Conservation (phyloP, 2,888 invertebrate genomes). For the Tipula vernalis region DNA sequence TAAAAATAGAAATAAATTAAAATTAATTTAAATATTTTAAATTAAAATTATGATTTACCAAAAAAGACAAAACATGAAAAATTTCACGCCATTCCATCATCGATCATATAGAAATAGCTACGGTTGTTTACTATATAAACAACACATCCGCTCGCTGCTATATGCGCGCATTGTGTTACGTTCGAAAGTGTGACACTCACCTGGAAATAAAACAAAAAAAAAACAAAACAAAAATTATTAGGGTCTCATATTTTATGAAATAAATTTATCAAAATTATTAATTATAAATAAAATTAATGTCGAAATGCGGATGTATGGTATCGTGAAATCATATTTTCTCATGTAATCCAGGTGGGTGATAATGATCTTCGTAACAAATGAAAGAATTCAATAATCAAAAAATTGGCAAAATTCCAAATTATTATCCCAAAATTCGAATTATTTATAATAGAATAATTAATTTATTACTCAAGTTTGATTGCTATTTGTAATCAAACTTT, state of each 20-base stretch:
- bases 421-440: too few relatives aligned
- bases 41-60: neutral
- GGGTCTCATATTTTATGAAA: neutral
- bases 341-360: too few relatives aligned
- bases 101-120: neutral
- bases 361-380: neutral
- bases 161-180: neutral
- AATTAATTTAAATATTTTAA: conserved; percentile 4
- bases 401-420: too few relatives aligned
- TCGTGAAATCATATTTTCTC: too few relatives aligned
- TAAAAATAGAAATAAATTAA: conserved; percentile 4
- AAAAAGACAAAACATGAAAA: neutral
- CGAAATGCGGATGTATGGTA: neutral
- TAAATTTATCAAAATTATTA: neutral
- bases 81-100: conserved; percentile 4
- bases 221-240: neutral
- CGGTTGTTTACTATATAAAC: neutral
- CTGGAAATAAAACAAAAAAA: neutral
- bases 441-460: too few relatives aligned
- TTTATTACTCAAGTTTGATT: too few relatives aligned
- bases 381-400: too few relatives aligned
- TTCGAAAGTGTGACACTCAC: neutral
- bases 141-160: neutral
- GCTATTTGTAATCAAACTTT: too few relatives aligned
- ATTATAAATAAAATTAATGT: neutral